These are phyloP conservation scores for Pavo muticus DNA, from an alignment of 2,113 vertebrate species.

Conservation along the genomic window DNA sequence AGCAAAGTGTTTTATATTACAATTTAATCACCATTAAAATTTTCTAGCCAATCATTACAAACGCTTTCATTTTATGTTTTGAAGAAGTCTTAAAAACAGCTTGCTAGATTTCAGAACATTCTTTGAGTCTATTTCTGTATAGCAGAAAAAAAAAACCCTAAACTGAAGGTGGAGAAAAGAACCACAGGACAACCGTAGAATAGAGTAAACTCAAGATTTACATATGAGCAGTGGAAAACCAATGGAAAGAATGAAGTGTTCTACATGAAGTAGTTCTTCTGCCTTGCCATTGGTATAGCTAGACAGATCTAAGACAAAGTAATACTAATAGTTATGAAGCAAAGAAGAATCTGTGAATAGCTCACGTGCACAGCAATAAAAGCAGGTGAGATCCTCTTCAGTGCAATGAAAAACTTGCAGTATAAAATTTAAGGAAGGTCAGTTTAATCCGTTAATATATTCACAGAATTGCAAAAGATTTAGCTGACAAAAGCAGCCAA, in stretches of 20 bases:
- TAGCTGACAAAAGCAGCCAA: slow-evolving; percentile 44
- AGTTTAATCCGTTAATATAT: slow-evolving; percentile 33
- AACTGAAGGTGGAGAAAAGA: not conserved
- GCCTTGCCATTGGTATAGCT: not conserved
- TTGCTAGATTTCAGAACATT: not conserved
- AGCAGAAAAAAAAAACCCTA: not conserved
- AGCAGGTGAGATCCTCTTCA: not conserved
- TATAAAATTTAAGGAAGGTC: not conserved
- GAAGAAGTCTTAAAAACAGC: not conserved
- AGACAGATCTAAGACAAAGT: not conserved
- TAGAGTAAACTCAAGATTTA: not conserved
- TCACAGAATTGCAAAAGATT: slow-evolving; percentile 9
- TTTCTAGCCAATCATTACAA: not conserved
- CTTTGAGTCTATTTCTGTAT: not conserved
- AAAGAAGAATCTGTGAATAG: not conserved
- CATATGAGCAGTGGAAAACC: not conserved
- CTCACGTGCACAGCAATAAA: not conserved
- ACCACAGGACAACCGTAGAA: not conserved
- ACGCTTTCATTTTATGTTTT: not conserved
- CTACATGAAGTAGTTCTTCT: not conserved
- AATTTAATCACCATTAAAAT: not conserved
- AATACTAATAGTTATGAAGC: not conserved
- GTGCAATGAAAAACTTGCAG: not conserved
- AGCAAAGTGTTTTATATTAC: not conserved
- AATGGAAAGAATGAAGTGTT: not conserved